Base-by-base conservation (phyloP, 2,797 vertebrate species). In the Acanthornis magna region DNA sequence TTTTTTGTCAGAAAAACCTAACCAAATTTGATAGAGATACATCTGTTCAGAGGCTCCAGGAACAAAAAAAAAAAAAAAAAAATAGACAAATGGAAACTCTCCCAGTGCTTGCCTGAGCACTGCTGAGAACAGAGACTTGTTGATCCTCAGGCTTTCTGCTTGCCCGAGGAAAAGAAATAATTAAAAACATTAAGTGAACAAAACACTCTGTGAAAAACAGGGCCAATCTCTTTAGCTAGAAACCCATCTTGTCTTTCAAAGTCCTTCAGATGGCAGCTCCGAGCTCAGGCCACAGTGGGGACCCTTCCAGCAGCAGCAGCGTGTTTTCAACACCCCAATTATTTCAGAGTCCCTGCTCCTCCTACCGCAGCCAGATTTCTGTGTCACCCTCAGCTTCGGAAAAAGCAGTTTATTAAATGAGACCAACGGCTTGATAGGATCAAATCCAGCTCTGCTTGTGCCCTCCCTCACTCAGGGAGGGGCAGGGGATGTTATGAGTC, bases 141-240 rank as follows among this genome's bases (percentile, higher is more conserved):
- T 96, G 96, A 94, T 96, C 93, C 93, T 96, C 85, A 16, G 85
- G 91, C 88, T 95, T 95, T 95, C 75, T 84, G 62, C 17, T 90
- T 94, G 96, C 96, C 96, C 0, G 85, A 96, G 96, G 95, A 95
- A 91, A 95, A 96, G 90, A 96, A 96, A 95, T 96, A 96, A 96
- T 96, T 96, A 96, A 96, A 95, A 93, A 91, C 91, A 93, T 96
- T 95, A 96, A 91, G 79, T 89, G 90, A 96, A 84, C 80, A 84
- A 93, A 96, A 91, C 85, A 75, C 25, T 90, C 65, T 68, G 65
- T 86, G 73, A 54, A 94, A 89, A 83, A 68, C 58, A 89, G 43
- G 79, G 25, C 22, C 62, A 55, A 45, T 66, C 34, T 78, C 76
- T 86, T 88, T 21, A 75, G 79, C 70, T 90, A 81, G 60, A 85